Base-by-base conservation (phyloP, 2,113 vertebrate species). In the Jaculus jaculus region DNA sequence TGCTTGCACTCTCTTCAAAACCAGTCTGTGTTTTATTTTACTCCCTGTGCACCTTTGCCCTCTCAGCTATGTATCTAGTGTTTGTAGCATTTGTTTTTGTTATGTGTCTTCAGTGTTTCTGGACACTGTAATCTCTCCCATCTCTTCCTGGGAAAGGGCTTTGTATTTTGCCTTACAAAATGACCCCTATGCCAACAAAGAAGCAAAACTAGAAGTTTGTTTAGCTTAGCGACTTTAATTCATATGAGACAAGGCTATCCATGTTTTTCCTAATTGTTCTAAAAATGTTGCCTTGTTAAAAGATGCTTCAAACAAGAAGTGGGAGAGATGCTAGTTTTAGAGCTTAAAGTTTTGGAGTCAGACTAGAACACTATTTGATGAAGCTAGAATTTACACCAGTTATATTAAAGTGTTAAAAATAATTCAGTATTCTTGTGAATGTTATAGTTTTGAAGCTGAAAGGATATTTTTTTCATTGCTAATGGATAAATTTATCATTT, bases 271-370 rank as follows among this genome's bases (percentile, higher is more conserved):
- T 17, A n/a, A 65, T 63, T 94, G 17, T 72, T 87, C 24, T 79
- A 78, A 83, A 8, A 83, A 21, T 17, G 34, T 21, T 77, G 61
- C 23, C 21, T 85, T 68, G 21, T 79, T 83, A 68, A 80, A 83
- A 37, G 47, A 15, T 58, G 32, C n/a, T 81, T 42, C 26, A 85
- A 42, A 51, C 2, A 71, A 65, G 42, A 51, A 66, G 37, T 75
- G 18, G 18, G 26, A 30, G 54, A 39, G 3, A 61, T 63, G 18
- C 20, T 54, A 32, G 10, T 92, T 89, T 89, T 30, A 3, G 28
- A 92, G 61, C n/a, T 89, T 72, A 86, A 94, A 90, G 17, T 21
- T 87, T 93, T 82, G 21, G 17, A 47, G 80, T 86, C 7, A 95
- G 93, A 84, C 23, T 21, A 71, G 68, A 9, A 1, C 28, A 30